Base-by-base conservation (phyloP, 2,797 vertebrate species). In the Enteromius afrohamiltoni region DNA sequence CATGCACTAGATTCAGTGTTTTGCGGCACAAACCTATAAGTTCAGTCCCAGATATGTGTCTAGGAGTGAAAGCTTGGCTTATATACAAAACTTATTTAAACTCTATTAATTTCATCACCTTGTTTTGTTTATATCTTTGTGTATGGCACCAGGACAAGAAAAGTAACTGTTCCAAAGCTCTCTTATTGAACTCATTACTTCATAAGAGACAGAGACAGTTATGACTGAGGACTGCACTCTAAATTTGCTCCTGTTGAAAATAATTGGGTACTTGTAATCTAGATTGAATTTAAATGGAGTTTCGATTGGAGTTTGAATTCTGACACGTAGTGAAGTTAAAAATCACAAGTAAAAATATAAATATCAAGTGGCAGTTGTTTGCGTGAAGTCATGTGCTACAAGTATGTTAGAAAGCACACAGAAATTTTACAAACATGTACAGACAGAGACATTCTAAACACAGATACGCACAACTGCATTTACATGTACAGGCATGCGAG, bases 401-500 rank as follows among this genome's bases (percentile, higher is more conserved):
- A 16, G 13, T 55, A 75, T 47, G 62, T 16, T 70, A 45, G 19
- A 64, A 31, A 78, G 68, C 40, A 49, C n/a, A 19, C 21, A 34
- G 49, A 64, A 26, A 62, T 26, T 68, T 29, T 42, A 51, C 62
- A 82, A 31, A 74, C 45, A 10, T 73, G 47, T 62, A 82, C 47
- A 65, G 58, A 77, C 42, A 64, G n/a, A 83, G 19, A 51, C 34
- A 45, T 0, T 42, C n/a, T 74, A 53, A 74, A 62, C 37, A 77
- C 37, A 62, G 34, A 42, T 47, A 45, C 14, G 19, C 55, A 77
- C 55, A 42, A 21, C 40, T 75, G 8, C 23, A 34, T 14, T 53
- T 37, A 34, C 82, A 31, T 29, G 49, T 74, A 47, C 26, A 62
- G 80, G 80, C 73, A 88, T 81, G 85, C 34, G 47, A 53, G 77